Evolutionary conservation across 1,140 invertebrate species (phyloP), one percentile per base, ranked within the genome.

Genomic region (Caerostris darwini): DNA sequence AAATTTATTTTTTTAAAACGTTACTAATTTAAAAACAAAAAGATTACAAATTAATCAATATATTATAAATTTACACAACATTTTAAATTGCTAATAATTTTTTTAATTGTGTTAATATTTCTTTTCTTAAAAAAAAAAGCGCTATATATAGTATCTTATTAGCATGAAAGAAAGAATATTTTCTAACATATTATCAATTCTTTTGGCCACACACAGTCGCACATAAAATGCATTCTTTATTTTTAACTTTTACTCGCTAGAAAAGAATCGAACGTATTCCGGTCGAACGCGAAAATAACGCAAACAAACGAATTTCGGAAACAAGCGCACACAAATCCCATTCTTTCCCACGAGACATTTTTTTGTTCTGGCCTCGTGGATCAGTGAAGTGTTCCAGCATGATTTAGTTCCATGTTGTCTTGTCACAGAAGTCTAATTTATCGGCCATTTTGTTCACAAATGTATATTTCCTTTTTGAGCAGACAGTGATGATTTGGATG

Each of bases 261-360:
- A 77, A 77, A 50, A 77, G 34, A 77, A 77, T 53, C 34, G 71
- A 50, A 77, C 34, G 34, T 34, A 77, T 50, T 77, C 53, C 71
- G 34, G 34, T 12, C 53, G 19, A 50, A 50, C 71, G 19, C 71
- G 53, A 53, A 77, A 5, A 50, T 77, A 12, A 77, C 61, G 14
- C 71, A 50, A 50, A 34, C 61, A 17, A 64, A 77, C 71, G 34
- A 50, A 77, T 77, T 77, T 77, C 71, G 71, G 53, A 77, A 77
- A 77, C 71, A 53, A 77, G 34, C 19, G 34, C 71, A 77, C 17
- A 34, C 71, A 77, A 77, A 53, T 50, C 34, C 71, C 53, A 77
- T 77, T 77, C 71, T 77, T 77, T 77, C 71, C 71, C 71, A 77
- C 71, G 71, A 77, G 71, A 77, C 50, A 77, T 53, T 77, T 77